Evolutionary conservation across 2,113 vertebrate genomes (phyloP).

Genomic region (Scomber scombrus): DNA sequence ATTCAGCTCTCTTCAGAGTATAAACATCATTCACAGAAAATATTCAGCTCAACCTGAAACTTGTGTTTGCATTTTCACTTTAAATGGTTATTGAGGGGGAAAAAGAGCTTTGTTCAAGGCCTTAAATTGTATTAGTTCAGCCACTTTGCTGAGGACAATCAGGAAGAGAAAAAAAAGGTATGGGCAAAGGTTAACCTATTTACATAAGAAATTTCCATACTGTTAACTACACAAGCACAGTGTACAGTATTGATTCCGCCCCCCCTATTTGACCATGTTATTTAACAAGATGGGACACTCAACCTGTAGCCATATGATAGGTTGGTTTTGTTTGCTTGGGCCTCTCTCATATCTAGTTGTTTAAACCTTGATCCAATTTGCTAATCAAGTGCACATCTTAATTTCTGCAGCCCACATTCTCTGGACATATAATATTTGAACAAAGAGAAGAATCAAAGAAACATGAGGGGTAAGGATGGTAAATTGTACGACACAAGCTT

Average conservation of each 20-base stretch:
- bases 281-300: too few species aligned
- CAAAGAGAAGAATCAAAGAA: slow-evolving; percentile 7
- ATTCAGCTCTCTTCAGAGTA: background rate
- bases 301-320: background rate
- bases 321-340: slow-evolving; percentile 21
- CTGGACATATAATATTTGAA: background rate
- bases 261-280: background rate
- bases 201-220: background rate
- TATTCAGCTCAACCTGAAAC: background rate
- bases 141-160: background rate
- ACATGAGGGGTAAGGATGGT: background rate
- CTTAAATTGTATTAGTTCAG: slow-evolving; percentile 20
- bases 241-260: too few species aligned
- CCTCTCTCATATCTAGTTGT: background rate
- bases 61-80: background rate
- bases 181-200: background rate
- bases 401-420: background rate
- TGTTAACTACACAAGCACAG: background rate
- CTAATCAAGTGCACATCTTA: background rate
- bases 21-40: background rate
- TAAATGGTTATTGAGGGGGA: background rate
- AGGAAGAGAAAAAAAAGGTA: background rate
- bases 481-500: slow-evolving; percentile 24
- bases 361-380: slow-evolving; percentile 13
- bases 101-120: background rate